Percentiles rank a stretch among this genome's conserved stretches.
phyloP scores from a whole-genome alignment of 2,888 invertebrate genomes.

The Coenonympha glycerion region DNA sequence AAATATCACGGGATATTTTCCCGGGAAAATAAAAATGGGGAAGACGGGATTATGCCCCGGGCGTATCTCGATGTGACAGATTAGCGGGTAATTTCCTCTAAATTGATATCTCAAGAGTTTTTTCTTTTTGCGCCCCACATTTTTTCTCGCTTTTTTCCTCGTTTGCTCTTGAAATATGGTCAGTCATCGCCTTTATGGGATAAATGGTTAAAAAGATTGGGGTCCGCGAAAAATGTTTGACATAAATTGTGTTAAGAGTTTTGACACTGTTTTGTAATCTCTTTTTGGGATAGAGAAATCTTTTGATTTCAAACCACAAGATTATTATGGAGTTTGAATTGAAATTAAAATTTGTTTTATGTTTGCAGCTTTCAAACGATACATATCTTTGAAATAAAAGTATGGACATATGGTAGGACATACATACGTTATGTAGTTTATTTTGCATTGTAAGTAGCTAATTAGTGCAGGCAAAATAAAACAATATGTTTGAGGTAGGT shows the following conservation, averaged over 20 bases:
- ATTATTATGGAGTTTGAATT: no score
- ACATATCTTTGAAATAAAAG: no score
- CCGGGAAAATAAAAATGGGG: conserved; percentile 50
- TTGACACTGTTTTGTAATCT: conserved; percentile 12
- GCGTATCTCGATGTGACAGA: conserved; percentile 71
- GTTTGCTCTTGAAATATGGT: conserved; percentile 49
- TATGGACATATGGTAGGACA: no score
- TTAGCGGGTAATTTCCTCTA: conserved; percentile 70
- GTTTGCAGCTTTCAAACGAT: no score
- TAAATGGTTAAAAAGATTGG: conserved; percentile 37
- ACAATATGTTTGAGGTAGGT: no score
- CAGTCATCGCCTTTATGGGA: conserved; percentile 52
- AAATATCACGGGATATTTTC: conserved; percentile 38
- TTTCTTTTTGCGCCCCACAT: conserved; percentile 25
- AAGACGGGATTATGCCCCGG: conserved; percentile 58
- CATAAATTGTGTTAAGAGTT: conserved; percentile 38
- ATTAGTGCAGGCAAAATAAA: no score
- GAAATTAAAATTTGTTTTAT: no score
- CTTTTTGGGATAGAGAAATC: conserved; percentile 8
- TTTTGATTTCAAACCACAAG: background rate
- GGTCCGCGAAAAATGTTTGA: conserved; percentile 46
- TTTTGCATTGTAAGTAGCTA: no score
- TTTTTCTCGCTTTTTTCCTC: conserved; percentile 31
- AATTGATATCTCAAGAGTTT: conserved; percentile 72
- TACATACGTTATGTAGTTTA: no score